Evolutionary conservation across 1,140 invertebrate genomes (phyloP), one percentile per base, ranked within the genome.

Genomic region (Atta texana): DNA sequence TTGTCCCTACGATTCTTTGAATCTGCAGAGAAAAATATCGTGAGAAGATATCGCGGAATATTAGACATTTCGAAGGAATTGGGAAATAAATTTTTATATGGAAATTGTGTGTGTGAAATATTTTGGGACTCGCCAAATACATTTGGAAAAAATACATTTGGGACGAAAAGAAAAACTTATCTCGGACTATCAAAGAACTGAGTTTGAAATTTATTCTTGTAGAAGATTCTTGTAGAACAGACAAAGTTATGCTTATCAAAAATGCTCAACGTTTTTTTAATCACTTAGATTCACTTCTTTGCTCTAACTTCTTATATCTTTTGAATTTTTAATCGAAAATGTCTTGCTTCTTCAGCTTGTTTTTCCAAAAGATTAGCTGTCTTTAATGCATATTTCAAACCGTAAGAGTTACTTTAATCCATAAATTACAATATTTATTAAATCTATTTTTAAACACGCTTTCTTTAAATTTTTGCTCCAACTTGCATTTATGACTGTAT

Each of bases 171-270:
- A 69, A 44, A 74, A 49, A 82, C 49, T 51, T 74, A 51, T 82
- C 16, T 72, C 21, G 21, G 3, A 14, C 7, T 21, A n/a, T 14
- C 7, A 14, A n/a, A 61, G 21, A 82, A 74, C 59, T 61, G 31
- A 84, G 39, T 51, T 84, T 61, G 24, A 74, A 49, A 49, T 61
- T 84, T 74, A 84, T 21, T 24, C 24, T 24, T 24, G 24, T 24
- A 0, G 24, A 24, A 24, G 21, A 6, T 74, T 74, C 34, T 49
- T 53, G 14, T 55, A 31, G 34, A 59, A 72, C 7, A 31, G 53
- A 72, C 18, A 16, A 18, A 64, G 39, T 34, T 4, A 53, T 24
- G 14, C 16, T 74, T 34, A 53, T 53, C 28, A 69, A 80, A 71
- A 81, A 59, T 12, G 14, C 5, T 66, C 59, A 49, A 34, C 8